Percentiles rank a stretch among this genome's conserved stretches.
Conservation (phyloP, 1,140 invertebrate genomes). For the Drosophila ogumai region DNA sequence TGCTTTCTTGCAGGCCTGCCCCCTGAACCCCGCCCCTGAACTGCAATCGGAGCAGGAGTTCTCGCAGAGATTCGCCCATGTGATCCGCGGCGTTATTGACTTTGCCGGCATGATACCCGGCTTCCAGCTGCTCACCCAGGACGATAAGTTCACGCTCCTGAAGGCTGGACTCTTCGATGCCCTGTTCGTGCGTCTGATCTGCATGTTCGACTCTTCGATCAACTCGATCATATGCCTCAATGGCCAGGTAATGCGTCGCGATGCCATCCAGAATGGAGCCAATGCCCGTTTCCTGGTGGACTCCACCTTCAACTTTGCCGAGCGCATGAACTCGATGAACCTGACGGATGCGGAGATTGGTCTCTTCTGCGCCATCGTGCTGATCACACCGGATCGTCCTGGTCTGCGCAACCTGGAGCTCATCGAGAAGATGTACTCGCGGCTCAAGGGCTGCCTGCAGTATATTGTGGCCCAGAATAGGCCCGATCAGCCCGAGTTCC, state of each 20-base stretch:
- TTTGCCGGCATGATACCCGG: constrained; percentile 99
- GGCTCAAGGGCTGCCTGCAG: constrained; percentile 93
- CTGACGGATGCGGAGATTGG: constrained; percentile 97
- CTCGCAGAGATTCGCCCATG: constrained; percentile 96
- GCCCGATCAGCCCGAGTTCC: constrained; percentile 91
- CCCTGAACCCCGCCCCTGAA: constrained; percentile 94
- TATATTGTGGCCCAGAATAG: constrained; percentile 95
- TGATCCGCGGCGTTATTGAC: constrained; percentile 98
- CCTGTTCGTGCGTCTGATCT: constrained; percentile 95
- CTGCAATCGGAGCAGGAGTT: constrained; percentile 96
- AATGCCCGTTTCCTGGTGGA: constrained; percentile 97
- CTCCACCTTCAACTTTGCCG: constrained; percentile 98
- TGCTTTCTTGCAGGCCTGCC: constrained; percentile 71
- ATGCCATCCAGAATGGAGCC: constrained; percentile 94
- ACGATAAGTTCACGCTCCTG: constrained; percentile 98
- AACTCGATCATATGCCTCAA: constrained; percentile 97
- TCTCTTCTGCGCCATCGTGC: constrained; percentile 96
- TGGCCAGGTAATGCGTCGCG: constrained; percentile 94
- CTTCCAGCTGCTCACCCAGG: constrained; percentile 96
- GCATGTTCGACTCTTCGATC: constrained; percentile 96
- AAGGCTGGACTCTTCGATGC: constrained; percentile 98
- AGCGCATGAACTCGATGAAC: constrained; percentile 95
- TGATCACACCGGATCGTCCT: constrained; percentile 96
- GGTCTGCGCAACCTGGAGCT: constrained; percentile 96
- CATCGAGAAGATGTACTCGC: constrained; percentile 96